Base-by-base conservation (phyloP, 2,888 invertebrate species). In the Cephus nigrinus region DNA sequence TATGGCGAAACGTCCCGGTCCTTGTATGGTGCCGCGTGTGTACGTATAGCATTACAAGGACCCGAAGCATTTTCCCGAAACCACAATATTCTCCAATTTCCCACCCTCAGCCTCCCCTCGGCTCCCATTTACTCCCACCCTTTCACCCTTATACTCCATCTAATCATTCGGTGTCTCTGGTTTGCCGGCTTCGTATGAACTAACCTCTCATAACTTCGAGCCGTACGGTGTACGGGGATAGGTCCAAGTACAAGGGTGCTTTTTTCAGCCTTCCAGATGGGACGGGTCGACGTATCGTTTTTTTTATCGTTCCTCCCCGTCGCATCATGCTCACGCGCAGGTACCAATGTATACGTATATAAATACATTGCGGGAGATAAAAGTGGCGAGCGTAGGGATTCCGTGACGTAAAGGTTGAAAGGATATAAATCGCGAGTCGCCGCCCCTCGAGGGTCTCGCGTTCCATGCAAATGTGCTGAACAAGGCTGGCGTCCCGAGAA, bases 11-110 rank as follows among this genome's bases (percentile, higher is more conserved):
- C 23, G 23, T 55, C 23, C 23, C 23, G 23, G 23, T 15, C 9
- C 15, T 55, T 55, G 23, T 55, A 23, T 2, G 23, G 9, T 23
- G 23, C 23, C 9, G 55, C 23, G 23, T 23, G 23, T 23, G 55
- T 23, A 23, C 23, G 9, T 55, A 23, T 9, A 9, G 55, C 9
- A 23, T 23, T 15, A 55, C 23, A 23, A 23, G 55, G 80, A 77
- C 80, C 80, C 81, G 35, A 35, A 82, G 84, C 84, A 78, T 84
- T 82, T 81, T 80, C 79, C 81, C 76, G 79, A 74, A 78, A 77
- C 69, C 80, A 80, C 79, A 80, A 80, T 78, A 78, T 80, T 79
- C 80, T 77, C 80, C 82, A 55, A 55, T 55, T 55, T 55, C 23
- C 23, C 55, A 55, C 9, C 55, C 55, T 23, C 9, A 23, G 5